These are phyloP conservation scores for Pristionchus arcanus DNA, from an alignment of 2,888 invertebrate genomes.

Conservation along the genomic window DNA sequence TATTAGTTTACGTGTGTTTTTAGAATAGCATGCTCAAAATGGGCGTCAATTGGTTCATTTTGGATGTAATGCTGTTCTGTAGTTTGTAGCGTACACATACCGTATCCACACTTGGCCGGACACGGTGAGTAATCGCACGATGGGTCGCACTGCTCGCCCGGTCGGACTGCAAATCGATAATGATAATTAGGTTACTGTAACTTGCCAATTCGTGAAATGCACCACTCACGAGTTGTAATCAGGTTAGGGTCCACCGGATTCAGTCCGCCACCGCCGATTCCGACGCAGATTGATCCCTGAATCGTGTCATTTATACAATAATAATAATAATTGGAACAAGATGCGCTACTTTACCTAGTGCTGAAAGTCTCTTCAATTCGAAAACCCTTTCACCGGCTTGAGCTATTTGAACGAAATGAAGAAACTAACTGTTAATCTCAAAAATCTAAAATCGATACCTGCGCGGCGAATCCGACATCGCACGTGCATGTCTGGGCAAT, in stretches of 20 bases:
- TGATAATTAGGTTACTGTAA: not conserved
- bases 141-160: conserved; percentile 73
- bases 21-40: too few species aligned
- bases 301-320: not conserved
- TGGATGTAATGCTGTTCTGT: too few species aligned
- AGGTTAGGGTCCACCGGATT: not conserved
- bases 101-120: conserved; percentile 61
- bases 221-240: conserved; percentile 26
- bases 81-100: not conserved
- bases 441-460: not conserved
- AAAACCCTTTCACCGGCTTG: too few species aligned
- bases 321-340: too few species aligned
- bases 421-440: too few species aligned
- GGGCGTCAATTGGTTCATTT: too few species aligned
- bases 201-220: not conserved
- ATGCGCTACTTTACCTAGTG: too few species aligned
- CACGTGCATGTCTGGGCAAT: conserved; percentile 47
- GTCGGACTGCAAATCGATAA: conserved; percentile 63
- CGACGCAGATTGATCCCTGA: conserved; percentile 52
- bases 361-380: too few species aligned
- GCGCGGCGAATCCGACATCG: conserved; percentile 33
- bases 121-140: conserved; percentile 70
- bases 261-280: conserved; percentile 23
- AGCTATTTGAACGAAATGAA: too few species aligned
- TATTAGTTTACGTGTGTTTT: not conserved